A percentile compares a stretch with the other conserved stretches of the same genome.
phyloP scores from a whole-genome alignment of 2,113 vertebrate species.

The Emydocephalus ijimae region DNA sequence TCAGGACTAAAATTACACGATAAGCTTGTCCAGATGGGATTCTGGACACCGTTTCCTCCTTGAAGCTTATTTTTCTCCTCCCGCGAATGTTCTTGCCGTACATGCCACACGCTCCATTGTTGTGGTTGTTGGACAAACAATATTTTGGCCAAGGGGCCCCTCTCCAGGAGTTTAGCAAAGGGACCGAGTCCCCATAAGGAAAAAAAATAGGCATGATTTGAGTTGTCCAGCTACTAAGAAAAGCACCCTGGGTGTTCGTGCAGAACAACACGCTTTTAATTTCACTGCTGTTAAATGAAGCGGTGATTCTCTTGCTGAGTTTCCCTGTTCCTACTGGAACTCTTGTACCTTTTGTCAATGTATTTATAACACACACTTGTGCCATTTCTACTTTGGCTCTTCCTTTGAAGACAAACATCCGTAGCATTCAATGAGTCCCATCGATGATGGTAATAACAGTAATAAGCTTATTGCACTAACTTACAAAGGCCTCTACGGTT shows the following conservation, averaged over 20 bases:
- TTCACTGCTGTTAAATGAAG: background rate
- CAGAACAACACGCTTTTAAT: background rate
- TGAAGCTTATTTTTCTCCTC: background rate
- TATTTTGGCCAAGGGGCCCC: background rate
- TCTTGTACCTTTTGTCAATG: background rate
- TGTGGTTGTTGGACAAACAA: background rate
- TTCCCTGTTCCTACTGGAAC: background rate
- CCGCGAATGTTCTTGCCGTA: background rate
- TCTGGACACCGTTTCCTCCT: background rate
- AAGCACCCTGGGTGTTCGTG: background rate
- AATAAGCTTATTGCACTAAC: background rate
- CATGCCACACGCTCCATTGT: too few species aligned
- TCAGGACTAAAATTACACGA: slow-evolving; percentile 42
- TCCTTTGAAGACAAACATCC: background rate
- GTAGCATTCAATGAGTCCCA: background rate
- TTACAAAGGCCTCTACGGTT: background rate
- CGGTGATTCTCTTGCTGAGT: background rate
- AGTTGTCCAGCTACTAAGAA: background rate
- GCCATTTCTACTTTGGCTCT: background rate
- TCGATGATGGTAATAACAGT: too few species aligned
- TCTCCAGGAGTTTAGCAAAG: background rate
- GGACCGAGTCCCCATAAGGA: background rate
- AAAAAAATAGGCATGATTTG: background rate
- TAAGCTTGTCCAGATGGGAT: slow-evolving; percentile 25
- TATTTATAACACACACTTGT: background rate